phyloP scores from a whole-genome alignment of 2,888 invertebrate genomes.

The Ischnus inquisitorius region DNA sequence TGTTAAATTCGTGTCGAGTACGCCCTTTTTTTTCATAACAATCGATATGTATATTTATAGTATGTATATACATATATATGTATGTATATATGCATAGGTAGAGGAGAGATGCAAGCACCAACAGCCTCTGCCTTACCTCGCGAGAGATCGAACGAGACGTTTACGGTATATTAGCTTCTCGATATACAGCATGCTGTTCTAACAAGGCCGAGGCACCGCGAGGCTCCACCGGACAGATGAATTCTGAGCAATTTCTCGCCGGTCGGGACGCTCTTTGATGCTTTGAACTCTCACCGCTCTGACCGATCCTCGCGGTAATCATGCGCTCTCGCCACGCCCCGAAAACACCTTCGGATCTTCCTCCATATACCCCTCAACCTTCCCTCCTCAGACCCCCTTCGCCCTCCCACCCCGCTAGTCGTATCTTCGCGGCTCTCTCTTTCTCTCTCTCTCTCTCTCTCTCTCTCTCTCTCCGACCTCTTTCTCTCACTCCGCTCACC shows the following conservation, averaged over 20 bases:
- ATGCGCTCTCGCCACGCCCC: slow-evolving; percentile 84
- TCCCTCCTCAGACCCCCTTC: background rate
- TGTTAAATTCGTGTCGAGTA: too few species aligned
- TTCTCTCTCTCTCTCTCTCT: background rate
- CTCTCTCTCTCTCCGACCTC: slow-evolving; percentile 5
- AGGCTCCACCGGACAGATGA: slow-evolving; percentile 77
- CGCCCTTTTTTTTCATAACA: background rate
- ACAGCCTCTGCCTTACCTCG: slow-evolving; percentile 45
- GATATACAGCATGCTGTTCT: slow-evolving; percentile 64
- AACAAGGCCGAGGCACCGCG: slow-evolving; percentile 61
- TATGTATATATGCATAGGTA: slow-evolving; percentile 9
- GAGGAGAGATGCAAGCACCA: slow-evolving; percentile 1
- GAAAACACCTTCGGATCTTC: slow-evolving; percentile 83
- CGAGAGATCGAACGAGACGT: slow-evolving; percentile 68
- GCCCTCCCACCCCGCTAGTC: background rate
- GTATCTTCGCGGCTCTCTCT: slow-evolving; percentile 23
- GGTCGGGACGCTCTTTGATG: slow-evolving; percentile 84
- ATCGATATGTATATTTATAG: slow-evolving; percentile 7
- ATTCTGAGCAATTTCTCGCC: slow-evolving; percentile 84
- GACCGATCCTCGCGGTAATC: slow-evolving; percentile 85
- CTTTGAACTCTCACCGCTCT: slow-evolving; percentile 86
- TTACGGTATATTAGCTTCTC: slow-evolving; percentile 70
- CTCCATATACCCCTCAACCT: slow-evolving; percentile 35
- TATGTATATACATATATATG: background rate
- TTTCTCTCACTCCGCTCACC: slow-evolving; percentile 27